Percentiles rank a stretch among this genome's conserved stretches.
Evolutionary conservation across 2,888 invertebrate genomes (phyloP).

Genomic region (Yponomeuta malinellus): DNA sequence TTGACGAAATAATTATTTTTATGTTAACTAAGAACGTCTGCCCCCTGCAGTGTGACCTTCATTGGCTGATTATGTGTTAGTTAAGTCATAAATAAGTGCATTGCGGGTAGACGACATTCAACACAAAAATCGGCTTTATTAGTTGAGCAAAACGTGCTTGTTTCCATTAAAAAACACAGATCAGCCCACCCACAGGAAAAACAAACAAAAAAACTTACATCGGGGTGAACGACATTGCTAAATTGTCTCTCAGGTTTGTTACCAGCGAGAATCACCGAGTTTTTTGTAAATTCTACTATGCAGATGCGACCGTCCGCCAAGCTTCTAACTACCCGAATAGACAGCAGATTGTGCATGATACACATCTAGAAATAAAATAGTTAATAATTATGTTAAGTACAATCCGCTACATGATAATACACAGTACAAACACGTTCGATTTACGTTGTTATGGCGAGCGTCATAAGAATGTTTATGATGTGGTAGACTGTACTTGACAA

Average conservation of each 20-base stretch:
- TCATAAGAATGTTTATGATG: background rate
- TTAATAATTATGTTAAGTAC: slow-evolving; percentile 20
- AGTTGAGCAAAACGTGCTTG: background rate
- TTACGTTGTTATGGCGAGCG: background rate
- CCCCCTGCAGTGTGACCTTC: no score
- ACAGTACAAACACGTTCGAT: background rate
- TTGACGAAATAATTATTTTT: no score
- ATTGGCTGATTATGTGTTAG: background rate
- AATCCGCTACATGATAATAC: background rate
- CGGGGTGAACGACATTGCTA: slow-evolving; percentile 65
- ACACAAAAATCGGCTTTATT: background rate
- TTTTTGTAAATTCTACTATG: slow-evolving; percentile 22
- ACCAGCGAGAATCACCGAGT: background rate
- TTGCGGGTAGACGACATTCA: background rate
- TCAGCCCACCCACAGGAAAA: background rate
- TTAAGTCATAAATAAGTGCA: background rate
- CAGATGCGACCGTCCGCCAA: slow-evolving; percentile 42
- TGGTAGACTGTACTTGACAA: background rate
- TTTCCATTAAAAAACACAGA: slow-evolving; percentile 7
- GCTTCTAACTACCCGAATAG: slow-evolving; percentile 33
- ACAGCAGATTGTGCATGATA: slow-evolving; percentile 30
- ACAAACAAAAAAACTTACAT: slow-evolving; percentile 54
- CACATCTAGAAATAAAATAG: slow-evolving; percentile 47
- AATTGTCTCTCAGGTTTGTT: slow-evolving; percentile 22
- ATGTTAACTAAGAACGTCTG: no score